Percentiles rank a stretch among this genome's conserved stretches.
phyloP scores from a whole-genome alignment of 1,140 invertebrate genomes.

The Platorchestia sp. region DNA sequence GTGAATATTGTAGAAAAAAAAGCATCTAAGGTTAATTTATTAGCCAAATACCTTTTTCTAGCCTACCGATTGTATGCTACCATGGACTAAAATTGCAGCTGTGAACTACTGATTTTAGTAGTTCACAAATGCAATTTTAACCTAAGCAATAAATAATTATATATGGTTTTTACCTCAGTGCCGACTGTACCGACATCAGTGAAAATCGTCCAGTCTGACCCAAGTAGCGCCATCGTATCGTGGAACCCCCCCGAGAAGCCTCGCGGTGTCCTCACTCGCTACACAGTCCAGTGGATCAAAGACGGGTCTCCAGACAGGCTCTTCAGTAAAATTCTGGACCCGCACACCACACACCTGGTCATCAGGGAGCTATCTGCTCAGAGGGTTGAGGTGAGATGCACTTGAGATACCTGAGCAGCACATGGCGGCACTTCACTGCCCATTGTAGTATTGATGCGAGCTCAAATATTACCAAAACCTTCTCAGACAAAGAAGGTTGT shows the following conservation, averaged over 20 bases:
- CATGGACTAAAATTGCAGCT: too few relatives aligned
- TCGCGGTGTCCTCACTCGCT: not conserved
- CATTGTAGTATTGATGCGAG: too few relatives aligned
- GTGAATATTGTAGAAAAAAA: too few relatives aligned
- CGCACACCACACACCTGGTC: not conserved
- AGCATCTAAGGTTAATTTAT: too few relatives aligned
- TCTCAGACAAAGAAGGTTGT: too few relatives aligned
- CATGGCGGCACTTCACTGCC: not conserved
- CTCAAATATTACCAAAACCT: too few relatives aligned
- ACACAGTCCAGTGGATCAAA: conserved; percentile 49
- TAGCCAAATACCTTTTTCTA: too few relatives aligned
- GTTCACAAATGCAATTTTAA: too few relatives aligned
- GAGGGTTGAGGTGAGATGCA: not conserved
- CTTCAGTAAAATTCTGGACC: conserved; percentile 29
- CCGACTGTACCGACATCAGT: conserved; percentile 26
- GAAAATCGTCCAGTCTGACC: conserved; percentile 47
- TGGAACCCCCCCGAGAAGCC: conserved; percentile 37
- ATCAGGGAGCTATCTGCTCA: not conserved
- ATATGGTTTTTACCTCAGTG: not conserved
- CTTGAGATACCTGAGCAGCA: not conserved
- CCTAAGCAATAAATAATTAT: too few relatives aligned
- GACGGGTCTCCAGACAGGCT: not conserved
- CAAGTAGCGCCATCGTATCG: conserved; percentile 1
- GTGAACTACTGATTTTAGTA: too few relatives aligned
- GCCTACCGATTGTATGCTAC: too few relatives aligned